Percentiles rank a stretch among this genome's conserved stretches.
phyloP scores from a whole-genome alignment of 2,888 invertebrate genomes.

The Euplagia quadripunctaria region DNA sequence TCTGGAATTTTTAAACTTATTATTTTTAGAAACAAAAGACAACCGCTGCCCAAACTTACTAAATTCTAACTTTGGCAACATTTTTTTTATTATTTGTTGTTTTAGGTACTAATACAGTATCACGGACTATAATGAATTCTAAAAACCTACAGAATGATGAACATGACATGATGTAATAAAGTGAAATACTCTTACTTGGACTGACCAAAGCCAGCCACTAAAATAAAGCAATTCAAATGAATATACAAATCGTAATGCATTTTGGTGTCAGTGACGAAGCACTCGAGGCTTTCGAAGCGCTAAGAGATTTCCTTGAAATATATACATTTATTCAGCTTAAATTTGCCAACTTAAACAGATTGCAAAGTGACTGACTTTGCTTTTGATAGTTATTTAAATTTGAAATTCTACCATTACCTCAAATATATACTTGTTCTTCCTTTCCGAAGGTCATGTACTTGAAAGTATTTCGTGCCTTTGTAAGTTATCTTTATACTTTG shows the following conservation, averaged over 20 bases:
- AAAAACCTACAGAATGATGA: neutral
- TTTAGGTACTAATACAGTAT: neutral
- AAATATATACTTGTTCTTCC: neutral
- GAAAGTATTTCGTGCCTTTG: neutral
- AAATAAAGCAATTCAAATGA: neutral
- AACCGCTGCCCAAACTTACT: too few species aligned
- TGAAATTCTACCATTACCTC: neutral
- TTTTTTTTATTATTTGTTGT: neutral
- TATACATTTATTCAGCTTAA: constrained; percentile 12
- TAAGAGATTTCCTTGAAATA: neutral
- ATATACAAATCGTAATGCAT: constrained; percentile 3
- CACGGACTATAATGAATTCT: neutral
- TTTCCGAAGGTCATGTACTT: neutral
- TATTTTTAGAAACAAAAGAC: too few species aligned
- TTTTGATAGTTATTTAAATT: constrained; percentile 4
- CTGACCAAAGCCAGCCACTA: neutral
- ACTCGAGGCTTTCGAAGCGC: constrained; percentile 7
- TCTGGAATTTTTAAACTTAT: too few species aligned
- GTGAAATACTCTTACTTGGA: neutral
- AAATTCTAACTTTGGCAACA: too few species aligned
- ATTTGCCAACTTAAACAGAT: constrained; percentile 12
- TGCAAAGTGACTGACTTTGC: neutral
- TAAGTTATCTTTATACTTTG: too few species aligned
- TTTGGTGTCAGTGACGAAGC: neutral
- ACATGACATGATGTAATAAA: neutral